A percentile compares a stretch with the other conserved stretches of the same genome.
Conservation (phyloP, 2,888 invertebrate species). For the Chironomus tentans region DNA sequence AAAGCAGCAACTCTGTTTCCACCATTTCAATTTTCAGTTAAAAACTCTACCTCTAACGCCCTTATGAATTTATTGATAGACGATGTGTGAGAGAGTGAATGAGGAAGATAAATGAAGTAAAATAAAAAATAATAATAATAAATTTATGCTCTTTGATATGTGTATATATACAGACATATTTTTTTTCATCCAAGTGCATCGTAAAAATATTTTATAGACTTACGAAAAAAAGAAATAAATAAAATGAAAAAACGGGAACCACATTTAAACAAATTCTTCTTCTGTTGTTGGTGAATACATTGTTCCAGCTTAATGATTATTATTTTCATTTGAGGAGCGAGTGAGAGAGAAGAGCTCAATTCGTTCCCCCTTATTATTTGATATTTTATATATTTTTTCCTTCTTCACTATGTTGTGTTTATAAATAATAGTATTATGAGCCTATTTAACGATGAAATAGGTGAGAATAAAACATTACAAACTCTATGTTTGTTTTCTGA, state of each 20-base stretch:
- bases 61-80: too few species aligned
- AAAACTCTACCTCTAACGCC: too few species aligned
- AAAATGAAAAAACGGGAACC: conserved; percentile 1
- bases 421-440: conserved; percentile 17
- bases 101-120: too few species aligned
- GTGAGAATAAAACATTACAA: conserved; percentile 23
- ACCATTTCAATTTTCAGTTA: too few species aligned
- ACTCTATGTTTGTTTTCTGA: conserved; percentile 13
- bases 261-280: conserved; percentile 22
- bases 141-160: not conserved
- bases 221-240: not conserved
- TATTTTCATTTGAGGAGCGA: not conserved
- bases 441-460: conserved; percentile 26
- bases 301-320: conserved; percentile 23
- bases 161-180: not conserved
- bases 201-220: conserved; percentile 16
- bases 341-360: too few species aligned
- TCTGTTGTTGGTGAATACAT: conserved; percentile 4
- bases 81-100: too few species aligned
- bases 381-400: not conserved
- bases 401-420: conserved; percentile 5
- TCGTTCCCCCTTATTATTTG: not conserved
- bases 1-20: too few species aligned
- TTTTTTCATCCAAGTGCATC: conserved; percentile 17
- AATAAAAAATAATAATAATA: conserved; percentile 8